Base-by-base conservation (phyloP, 2,888 invertebrate species). In the Cephonodes hylas region DNA sequence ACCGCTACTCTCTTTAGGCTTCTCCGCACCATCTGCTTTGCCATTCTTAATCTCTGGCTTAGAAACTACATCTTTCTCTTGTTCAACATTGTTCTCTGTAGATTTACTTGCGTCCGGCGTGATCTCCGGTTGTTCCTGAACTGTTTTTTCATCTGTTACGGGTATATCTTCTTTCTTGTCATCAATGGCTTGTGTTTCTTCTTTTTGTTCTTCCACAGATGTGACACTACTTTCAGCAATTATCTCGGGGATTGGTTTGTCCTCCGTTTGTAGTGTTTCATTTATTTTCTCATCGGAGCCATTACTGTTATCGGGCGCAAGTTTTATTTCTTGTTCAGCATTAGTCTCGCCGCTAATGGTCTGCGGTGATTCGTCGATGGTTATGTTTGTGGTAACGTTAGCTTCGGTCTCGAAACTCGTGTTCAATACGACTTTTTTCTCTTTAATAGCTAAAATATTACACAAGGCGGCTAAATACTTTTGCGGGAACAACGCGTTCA, bases 381-480 rank as follows among this genome's bases (percentile, higher is more conserved):
- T 93, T 64, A 86, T 78, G 73, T 93, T 93, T 59, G 81, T 85
- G 76, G 91, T 93, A 76, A 87, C 87, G 70, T 93, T 93, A 62
- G 81, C 73, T 82, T 93, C 93, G 18, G 89, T 87, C 75, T 93
- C 93, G 64, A 93, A 93, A 74, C 94, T 95, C 0, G 93, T 91
- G 75, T 96, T 96, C 66, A 95, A 85, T 42, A 94, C 94, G 15
- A 95, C 94, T 84, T 94, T 94, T 71, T 94, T 94, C 72, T 95
- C 94, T 67, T 93, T 91, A 66, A 95, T 93, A 42, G 96, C 95
- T 63, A 96, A 81, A 38, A 95, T 93, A 84, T 97, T 96, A 84
- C 97, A 97, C 68, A 97, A 88, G 22, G 96, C 96, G 20, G 95
- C 95, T 69, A 97, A 87, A 82, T 96, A 96, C 74, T 95, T 95